phyloP scores from a whole-genome alignment of 2,888 invertebrate species.

The Phragmatobia fuliginosa region DNA sequence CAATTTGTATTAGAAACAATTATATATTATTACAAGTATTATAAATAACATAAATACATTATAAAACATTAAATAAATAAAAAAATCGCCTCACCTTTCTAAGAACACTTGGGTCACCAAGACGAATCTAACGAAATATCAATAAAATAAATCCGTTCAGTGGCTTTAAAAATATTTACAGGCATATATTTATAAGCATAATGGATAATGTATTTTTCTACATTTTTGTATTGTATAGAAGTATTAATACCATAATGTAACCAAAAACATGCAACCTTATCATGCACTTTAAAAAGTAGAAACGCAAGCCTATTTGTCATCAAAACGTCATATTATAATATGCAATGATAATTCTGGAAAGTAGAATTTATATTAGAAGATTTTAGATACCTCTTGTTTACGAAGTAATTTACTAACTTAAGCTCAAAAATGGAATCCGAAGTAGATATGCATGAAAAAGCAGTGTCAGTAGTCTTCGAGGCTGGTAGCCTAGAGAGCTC shows the following conservation, averaged over 20 bases:
- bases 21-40: no score
- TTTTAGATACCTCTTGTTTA: background rate
- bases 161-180: no score
- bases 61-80: no score
- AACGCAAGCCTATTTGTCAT: background rate
- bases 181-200: no score
- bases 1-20: no score
- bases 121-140: no score
- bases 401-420: background rate
- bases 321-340: background rate
- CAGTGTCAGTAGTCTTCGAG: constrained; percentile 33
- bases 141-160: no score
- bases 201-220: no score
- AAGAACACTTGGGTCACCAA: no score
- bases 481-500: constrained; percentile 58
- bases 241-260: background rate
- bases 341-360: background rate
- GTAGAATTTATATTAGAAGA: background rate
- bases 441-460: background rate
- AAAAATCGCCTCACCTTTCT: no score
- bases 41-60: no score
- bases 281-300: background rate
- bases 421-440: background rate
- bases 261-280: background rate
- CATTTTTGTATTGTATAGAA: no score